Base-by-base conservation (phyloP, 2,888 invertebrate genomes). In the Xylocampa areola region DNA sequence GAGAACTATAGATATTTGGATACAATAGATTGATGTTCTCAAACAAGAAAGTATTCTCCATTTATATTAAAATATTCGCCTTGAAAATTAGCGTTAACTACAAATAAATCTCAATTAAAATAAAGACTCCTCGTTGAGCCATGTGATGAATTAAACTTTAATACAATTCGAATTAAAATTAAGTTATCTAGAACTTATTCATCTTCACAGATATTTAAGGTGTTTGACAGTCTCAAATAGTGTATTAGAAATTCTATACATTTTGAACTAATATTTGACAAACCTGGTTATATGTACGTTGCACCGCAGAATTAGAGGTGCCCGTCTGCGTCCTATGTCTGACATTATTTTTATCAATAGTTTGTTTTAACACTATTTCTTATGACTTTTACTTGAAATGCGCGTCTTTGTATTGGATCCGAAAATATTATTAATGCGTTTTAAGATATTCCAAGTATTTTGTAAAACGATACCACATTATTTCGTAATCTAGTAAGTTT, bases 271-370 rank as follows among this genome's bases (percentile, higher is more conserved):
- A 52, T 62, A 44, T 47, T 49, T 40, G 21, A 14, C 32, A 50
- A 57, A 52, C 37, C 27, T 13, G 17, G 63, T 65, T 66, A 47
- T 36, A 35, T 49, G 55, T 60, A 50, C 49, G 47, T 37, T 60
- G 55, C 37, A 54, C 29, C 45, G 25, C 57, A 47, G 27, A 41
- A 33, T 58, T 52, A 68, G 73, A 81, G 85, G 80, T 84, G 81
- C 78, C 81, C 68, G 82, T 83, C 84, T 86, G 59, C 75, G 87
- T 52, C 86, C 86, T 84, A 66, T 16, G 81, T 82, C 80, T 82
- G 84, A 80, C 81, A 65, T 82, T 79, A 27, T 49, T 54, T 63
- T 36, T 47, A 48, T 44, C 36, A 13, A 49, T 53, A 55, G 36
- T 51, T 57, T 37, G 13, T 39, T 57, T 49, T 41, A 16, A 16